phyloP scores from a whole-genome alignment of 2,888 invertebrate genomes.

The Ptilodon capucinus region DNA sequence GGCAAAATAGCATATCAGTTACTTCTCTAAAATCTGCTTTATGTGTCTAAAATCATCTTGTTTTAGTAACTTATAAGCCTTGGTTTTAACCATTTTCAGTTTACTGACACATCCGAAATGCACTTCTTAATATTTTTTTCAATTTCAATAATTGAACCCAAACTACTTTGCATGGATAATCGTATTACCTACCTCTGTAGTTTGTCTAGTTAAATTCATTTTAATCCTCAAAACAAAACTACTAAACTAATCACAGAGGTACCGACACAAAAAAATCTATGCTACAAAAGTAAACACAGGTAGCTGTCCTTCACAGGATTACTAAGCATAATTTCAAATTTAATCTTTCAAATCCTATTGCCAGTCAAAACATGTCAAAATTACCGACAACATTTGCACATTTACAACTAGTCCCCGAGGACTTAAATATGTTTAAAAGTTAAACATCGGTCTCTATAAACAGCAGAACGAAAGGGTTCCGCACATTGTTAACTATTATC shows the following conservation, averaged over 20 bases:
- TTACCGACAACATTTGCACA: constrained; percentile 57
- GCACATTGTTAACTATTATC: constrained; percentile 41
- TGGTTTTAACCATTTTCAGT: too few relatives aligned
- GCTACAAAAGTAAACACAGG: constrained; percentile 47
- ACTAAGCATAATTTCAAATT: constrained; percentile 52
- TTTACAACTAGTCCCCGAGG: constrained; percentile 55
- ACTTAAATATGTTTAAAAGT: constrained; percentile 42
- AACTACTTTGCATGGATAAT: too few relatives aligned
- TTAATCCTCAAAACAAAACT: neutral
- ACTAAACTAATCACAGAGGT: neutral
- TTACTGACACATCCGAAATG: too few relatives aligned
- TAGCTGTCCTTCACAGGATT: constrained; percentile 58
- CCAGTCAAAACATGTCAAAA: constrained; percentile 77
- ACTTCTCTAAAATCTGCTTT: too few relatives aligned
- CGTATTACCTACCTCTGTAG: too few relatives aligned
- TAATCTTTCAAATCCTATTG: constrained; percentile 53
- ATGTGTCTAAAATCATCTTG: too few relatives aligned
- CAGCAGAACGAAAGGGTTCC: constrained; percentile 55
- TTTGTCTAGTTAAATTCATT: neutral
- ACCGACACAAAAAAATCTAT: neutral
- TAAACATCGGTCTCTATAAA: constrained; percentile 48
- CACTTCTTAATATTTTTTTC: too few relatives aligned
- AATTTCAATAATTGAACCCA: too few relatives aligned
- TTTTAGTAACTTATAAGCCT: too few relatives aligned
- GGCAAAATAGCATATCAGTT: too few relatives aligned